Percentiles rank a stretch among this genome's conserved stretches.
phyloP scores from a whole-genome alignment of 2,797 vertebrate species.

The Dromococcyx pavoninus region DNA sequence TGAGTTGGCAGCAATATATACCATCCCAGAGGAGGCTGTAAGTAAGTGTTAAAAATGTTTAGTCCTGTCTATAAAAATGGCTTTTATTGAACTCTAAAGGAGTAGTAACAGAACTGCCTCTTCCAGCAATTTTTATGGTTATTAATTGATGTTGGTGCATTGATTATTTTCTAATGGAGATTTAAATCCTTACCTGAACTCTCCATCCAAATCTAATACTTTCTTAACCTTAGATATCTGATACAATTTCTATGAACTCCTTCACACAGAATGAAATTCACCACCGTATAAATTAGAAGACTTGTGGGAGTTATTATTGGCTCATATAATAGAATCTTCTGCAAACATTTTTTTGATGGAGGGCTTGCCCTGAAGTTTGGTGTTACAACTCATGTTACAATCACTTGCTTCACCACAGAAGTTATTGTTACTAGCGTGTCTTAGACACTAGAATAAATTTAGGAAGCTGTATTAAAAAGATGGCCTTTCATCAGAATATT shows the following conservation, averaged over 20 bases:
- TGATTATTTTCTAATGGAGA: not conserved
- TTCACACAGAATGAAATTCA: not conserved
- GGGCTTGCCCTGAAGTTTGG: not conserved
- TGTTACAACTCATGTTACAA: not conserved
- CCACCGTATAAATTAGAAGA: not conserved
- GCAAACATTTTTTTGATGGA: not conserved
- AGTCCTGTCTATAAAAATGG: slow-evolving; percentile 45
- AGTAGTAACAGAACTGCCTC: not conserved
- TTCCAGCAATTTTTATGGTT: slow-evolving; percentile 17
- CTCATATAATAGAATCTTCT: not conserved
- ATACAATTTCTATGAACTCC: not conserved
- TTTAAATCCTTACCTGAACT: not conserved
- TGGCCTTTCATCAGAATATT: not conserved
- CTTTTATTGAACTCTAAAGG: slow-evolving; percentile 19
- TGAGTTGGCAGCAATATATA: slow-evolving; percentile 27
- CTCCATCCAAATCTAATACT: not conserved
- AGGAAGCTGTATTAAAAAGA: not conserved
- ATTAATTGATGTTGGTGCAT: not conserved
- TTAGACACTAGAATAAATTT: not conserved
- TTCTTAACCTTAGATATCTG: not conserved
- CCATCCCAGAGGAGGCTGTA: slow-evolving; percentile 55
- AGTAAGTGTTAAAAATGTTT: slow-evolving; percentile 45
- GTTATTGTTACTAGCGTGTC: not conserved
- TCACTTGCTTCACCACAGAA: not conserved
- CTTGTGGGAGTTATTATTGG: not conserved